phyloP scores from a whole-genome alignment of 2,888 invertebrate species.

The Aphelenchoides bicaudatus region DNA sequence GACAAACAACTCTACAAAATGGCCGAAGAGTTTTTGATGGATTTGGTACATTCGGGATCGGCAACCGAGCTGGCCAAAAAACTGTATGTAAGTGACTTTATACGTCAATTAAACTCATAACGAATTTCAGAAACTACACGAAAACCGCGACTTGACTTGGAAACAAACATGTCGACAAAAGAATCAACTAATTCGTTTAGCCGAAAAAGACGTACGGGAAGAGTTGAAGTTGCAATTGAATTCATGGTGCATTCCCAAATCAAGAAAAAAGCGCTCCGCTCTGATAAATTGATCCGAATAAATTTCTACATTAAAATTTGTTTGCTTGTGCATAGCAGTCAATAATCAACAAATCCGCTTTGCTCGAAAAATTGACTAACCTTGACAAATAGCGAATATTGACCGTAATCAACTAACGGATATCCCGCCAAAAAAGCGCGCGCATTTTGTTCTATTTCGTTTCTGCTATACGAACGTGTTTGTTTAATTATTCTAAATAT shows the following conservation, averaged over 20 bases:
- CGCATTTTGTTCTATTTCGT: too few relatives aligned
- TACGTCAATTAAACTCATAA: not conserved
- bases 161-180: conserved; percentile 5
- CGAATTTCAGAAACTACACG: conserved; percentile 12
- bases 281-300: too few relatives aligned
- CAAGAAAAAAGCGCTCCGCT: not conserved
- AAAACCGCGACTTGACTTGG: not conserved
- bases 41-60: conserved; percentile 1
- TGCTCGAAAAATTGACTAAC: too few relatives aligned
- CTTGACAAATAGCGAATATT: too few relatives aligned
- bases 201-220: not conserved
- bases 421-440: too few relatives aligned
- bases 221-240: conserved; percentile 6
- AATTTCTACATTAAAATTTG: too few relatives aligned
- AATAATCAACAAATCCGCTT: too few relatives aligned
- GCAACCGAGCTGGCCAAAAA: conserved; percentile 7
- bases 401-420: too few relatives aligned
- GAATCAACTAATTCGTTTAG: conserved; percentile 7
- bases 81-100: not conserved
- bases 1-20: conserved; percentile 11
- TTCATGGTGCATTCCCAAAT: conserved; percentile 4
- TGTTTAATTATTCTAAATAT: too few relatives aligned
- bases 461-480: too few relatives aligned
- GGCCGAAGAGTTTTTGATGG: conserved; percentile 4
- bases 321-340: too few relatives aligned